Base-by-base conservation (phyloP, 2,797 vertebrate species). In the Ambastaia sidthimunki region DNA sequence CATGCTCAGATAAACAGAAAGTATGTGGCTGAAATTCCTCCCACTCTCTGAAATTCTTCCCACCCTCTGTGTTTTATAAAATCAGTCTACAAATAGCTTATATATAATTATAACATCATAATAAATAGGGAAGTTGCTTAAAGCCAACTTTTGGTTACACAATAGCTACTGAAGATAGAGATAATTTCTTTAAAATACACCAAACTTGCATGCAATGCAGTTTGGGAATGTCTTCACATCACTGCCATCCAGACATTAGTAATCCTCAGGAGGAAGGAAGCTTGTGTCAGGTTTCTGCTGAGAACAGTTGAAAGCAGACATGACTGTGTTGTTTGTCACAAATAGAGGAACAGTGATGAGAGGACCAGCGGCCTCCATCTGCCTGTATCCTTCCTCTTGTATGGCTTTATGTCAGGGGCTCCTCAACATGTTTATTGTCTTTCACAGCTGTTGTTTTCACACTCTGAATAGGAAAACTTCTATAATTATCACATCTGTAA, bases 251-350 rank as follows among this genome's bases (percentile, higher is more conserved):
- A 70, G 55, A 65, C 67, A 72, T 69, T 25, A 37, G 73, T 82
- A 62, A n/a, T 75, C 68, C 7, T 19, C 23, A 28, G 44, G 18
- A 71, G 80, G 85, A 84, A 85, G 77, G 79, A 85, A 87, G 63
- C 15, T 6, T 44, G 66, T 78, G 63, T 67, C 15, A 31, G 9
- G 69, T 60, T 79, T 47, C 34, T 80, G 83, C 75, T 81, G 68
- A 73, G 67, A 55, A 83, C 76, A 77, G 83, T 66, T 77, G 57
- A 80, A 77, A 65, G 19, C 62, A 55, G 25, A 31, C n/a, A 25
- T 7, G 28, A 74, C 66, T 57, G 31, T 60, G 70, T 78, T 52
- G 48, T 50, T 82, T 63, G 70, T 73, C 69, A 78, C 21, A 71
- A 66, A 77, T 52, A 78, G 57, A 84, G 74, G 74, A 82, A 82